A percentile compares a stretch with the other conserved stretches of the same genome.
Evolutionary conservation across 2,113 vertebrate species (phyloP).

Genomic region (Amazona guildingii): DNA sequence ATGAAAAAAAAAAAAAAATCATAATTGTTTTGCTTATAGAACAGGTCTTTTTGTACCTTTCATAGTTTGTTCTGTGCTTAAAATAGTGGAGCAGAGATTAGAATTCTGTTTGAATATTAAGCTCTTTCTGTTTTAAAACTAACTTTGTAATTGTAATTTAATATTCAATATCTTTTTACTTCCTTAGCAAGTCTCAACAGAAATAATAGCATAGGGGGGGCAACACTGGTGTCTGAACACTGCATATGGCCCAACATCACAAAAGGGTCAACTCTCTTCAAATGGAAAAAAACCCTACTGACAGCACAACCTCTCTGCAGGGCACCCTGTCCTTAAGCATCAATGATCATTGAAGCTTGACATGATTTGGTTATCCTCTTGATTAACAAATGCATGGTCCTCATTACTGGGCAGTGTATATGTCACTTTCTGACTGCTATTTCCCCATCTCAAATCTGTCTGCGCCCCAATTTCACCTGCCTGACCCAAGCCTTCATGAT

Average conservation of each 20-base stretch:
- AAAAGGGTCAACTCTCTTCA: not conserved
- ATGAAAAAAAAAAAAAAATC: not conserved
- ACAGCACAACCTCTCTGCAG: not conserved
- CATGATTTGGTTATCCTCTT: not conserved
- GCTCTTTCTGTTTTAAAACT: not conserved
- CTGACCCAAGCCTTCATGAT: not conserved
- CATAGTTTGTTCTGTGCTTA: not conserved
- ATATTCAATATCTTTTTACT: not conserved
- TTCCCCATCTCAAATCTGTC: not conserved
- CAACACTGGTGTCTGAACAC: not conserved
- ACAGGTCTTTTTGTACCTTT: not conserved
- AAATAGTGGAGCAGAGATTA: not conserved
- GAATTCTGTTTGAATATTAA: not conserved
- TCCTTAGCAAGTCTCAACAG: not conserved
- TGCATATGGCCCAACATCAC: not conserved
- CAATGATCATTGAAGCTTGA: not conserved
- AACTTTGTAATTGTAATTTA: not conserved
- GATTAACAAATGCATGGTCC: not conserved
- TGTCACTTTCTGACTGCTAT: not conserved
- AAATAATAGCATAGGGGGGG: not conserved
- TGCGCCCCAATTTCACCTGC: fast-evolving
- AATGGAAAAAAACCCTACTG: not conserved
- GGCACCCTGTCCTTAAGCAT: not conserved
- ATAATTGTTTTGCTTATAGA: not conserved
- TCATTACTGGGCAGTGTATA: not conserved